Evolutionary conservation across 2,113 vertebrate genomes (phyloP).

Genomic region (Excalfactoria chinensis): DNA sequence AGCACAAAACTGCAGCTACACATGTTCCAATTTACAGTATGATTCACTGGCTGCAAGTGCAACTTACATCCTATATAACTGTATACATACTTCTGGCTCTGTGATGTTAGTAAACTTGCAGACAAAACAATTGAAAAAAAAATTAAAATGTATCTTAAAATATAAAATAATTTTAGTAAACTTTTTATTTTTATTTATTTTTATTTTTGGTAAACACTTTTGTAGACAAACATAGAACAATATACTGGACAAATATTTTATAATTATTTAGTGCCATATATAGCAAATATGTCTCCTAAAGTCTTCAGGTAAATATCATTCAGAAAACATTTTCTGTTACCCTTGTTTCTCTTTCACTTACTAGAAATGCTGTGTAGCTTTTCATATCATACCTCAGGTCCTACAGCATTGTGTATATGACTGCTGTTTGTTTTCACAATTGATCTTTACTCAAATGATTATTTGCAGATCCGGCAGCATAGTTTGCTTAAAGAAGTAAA

Average conservation of each 20-base stretch:
- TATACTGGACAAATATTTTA: neutral
- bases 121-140: neutral
- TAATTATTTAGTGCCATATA: neutral
- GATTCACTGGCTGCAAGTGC: neutral
- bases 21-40: neutral
- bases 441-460: neutral
- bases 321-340: neutral
- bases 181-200: too few species aligned
- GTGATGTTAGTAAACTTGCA: neutral
- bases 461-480: neutral
- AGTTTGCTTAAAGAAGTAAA: neutral
- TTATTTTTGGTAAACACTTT: too few species aligned
- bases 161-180: neutral
- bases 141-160: neutral
- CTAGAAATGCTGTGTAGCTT: neutral
- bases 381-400: neutral
- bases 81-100: neutral
- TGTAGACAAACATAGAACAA: neutral
- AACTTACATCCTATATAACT: neutral
- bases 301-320: neutral
- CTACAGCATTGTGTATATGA: neutral
- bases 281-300: neutral
- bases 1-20: neutral
- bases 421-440: neutral
- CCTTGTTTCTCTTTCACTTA: neutral